Evolutionary conservation across 2,113 vertebrate genomes (phyloP).

Genomic region (Gavia stellata): DNA sequence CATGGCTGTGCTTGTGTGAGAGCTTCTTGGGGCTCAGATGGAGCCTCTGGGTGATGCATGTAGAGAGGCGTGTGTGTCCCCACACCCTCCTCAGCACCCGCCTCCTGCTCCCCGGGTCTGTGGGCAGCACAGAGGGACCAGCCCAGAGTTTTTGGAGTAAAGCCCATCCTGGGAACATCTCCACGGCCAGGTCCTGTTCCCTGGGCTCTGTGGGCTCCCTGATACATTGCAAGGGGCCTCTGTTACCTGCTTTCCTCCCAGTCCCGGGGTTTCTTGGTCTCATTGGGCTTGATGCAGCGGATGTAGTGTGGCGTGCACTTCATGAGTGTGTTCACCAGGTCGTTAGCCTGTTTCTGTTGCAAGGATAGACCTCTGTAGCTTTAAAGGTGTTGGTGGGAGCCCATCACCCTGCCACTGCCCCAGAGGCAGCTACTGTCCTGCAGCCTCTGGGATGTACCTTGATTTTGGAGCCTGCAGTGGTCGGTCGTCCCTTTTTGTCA

Average conservation of each 20-base stretch:
- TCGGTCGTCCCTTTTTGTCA: constrained; percentile 91
- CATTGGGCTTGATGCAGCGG: constrained; percentile 97
- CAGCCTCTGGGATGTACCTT: constrained; percentile 73
- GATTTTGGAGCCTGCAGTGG: constrained; percentile 89
- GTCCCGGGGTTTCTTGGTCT: constrained; percentile 91
- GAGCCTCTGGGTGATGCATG: neutral
- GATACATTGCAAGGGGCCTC: rapidly evolving
- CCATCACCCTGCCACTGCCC: neutral
- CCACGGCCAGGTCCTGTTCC: rapidly evolving
- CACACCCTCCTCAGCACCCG: rapidly evolving
- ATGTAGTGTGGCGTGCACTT: constrained; percentile 97
- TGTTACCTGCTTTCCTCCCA: constrained; percentile 96
- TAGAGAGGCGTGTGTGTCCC: neutral
- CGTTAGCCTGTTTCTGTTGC: constrained; percentile 91
- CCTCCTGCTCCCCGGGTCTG: neutral
- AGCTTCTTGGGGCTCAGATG: neutral
- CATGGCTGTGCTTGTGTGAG: rapidly evolving
- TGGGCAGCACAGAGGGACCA: neutral
- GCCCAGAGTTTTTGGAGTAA: neutral
- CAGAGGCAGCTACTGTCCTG: neutral
- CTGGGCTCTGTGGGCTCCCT: neutral
- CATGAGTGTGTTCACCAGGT: constrained; percentile 92
- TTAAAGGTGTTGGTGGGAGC: neutral
- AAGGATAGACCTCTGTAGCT: neutral
- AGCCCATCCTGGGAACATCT: neutral